These are phyloP conservation scores for Drosophila anceps DNA, from an alignment of 2,888 invertebrate genomes.

Conservation along the genomic window DNA sequence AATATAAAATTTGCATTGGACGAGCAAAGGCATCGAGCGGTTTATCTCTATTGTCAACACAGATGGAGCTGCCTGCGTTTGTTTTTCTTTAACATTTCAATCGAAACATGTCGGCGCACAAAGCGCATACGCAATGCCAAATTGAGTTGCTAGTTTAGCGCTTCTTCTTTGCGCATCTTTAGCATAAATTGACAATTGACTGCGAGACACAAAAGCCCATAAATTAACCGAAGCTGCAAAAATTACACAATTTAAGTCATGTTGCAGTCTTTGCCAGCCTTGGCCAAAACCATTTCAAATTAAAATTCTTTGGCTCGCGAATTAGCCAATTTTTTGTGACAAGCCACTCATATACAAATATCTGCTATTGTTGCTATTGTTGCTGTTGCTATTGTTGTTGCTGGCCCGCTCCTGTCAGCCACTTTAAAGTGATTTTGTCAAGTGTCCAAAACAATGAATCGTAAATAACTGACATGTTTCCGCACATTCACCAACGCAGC, in stretches of 20 bases:
- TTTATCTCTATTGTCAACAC: slow-evolving; percentile 37
- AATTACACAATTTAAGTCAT: slow-evolving; percentile 47
- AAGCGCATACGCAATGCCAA: slow-evolving; percentile 58
- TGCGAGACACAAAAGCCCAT: slow-evolving; percentile 18
- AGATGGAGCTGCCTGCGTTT: slow-evolving; percentile 22
- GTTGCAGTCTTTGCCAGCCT: slow-evolving; percentile 38
- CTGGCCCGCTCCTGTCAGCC: slow-evolving; percentile 39
- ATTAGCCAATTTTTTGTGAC: slow-evolving; percentile 32
- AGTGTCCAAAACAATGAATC: slow-evolving; percentile 70
- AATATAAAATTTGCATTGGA: slow-evolving; percentile 49
- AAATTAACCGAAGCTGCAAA: slow-evolving; percentile 48
- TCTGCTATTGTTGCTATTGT: neutral
- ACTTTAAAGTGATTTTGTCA: slow-evolving; percentile 61
- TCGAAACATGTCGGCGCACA: slow-evolving; percentile 27
- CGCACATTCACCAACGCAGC: slow-evolving; percentile 71
- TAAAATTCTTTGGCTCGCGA: slow-evolving; percentile 38
- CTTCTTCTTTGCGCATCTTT: slow-evolving; percentile 34
- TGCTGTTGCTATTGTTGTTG: neutral
- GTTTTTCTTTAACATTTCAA: slow-evolving; percentile 51
- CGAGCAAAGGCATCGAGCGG: slow-evolving; percentile 46
- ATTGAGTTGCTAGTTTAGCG: slow-evolving; percentile 49
- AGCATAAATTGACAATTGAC: slow-evolving; percentile 55
- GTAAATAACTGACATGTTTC: slow-evolving; percentile 72
- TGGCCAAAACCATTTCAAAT: slow-evolving; percentile 21
- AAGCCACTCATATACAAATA: neutral